Base-by-base conservation (phyloP, 2,888 invertebrate genomes). In the Leucania comma region DNA sequence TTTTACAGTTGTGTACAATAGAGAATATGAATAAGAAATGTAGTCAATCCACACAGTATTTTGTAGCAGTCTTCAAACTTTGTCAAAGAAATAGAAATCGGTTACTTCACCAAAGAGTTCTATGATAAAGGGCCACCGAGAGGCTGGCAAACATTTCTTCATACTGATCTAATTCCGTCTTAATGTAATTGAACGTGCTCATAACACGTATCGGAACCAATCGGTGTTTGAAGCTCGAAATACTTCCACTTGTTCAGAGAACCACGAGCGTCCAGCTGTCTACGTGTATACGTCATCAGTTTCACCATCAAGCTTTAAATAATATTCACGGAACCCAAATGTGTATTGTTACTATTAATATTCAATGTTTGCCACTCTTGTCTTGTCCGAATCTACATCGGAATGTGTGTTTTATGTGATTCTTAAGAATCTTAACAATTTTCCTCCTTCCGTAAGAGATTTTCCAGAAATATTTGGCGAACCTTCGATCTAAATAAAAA, bases 201-300 rank as follows among this genome's bases (percentile, higher is more conserved):
- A 65, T 63, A 81, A 59, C 48, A 42, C 42, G 53, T 50, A 65
- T 75, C 68, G 70, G 61, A 63, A 73, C 67, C 62, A 71, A 82
- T 86, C 75, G 83, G 79, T 81, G 75, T 82, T 78, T 64, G 72
- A 63, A 68, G 77, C 84, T 87, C 71, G 77, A 91, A 92, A 92
- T 92, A 91, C 81, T 74, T 78, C 78, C 91, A 92, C 91, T 92
- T 89, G 89, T 85, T 71, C 66, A 32, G 79, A 42, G 42, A 42
- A 42, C 78, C 81, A 72, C 60, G 72, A 82, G 86, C 88, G 89
- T 76, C 90, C 89, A 90, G 90, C 92, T 88, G 90, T 90, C 89
- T 89, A 75, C 63, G 22, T 71, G 29, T 75, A 88, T 88, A 77
- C 92, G 93, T 92, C 92, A 92, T 80, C 72, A 65, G 74, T 84